These are phyloP conservation scores for Epinephelus cyanopodus DNA, from an alignment of 2,113 vertebrate species.

Conservation along the genomic window DNA sequence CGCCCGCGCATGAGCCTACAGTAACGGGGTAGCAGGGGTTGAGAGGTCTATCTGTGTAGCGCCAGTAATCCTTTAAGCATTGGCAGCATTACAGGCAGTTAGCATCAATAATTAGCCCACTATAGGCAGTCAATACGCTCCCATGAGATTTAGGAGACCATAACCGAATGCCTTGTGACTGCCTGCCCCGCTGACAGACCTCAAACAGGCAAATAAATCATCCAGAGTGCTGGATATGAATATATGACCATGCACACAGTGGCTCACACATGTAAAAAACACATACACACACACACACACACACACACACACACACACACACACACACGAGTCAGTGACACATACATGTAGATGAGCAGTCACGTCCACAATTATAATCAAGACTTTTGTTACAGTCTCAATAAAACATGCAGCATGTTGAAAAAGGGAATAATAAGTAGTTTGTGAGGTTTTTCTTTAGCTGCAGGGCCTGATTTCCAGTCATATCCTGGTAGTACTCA, in stretches of 20 bases:
- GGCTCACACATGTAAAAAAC: neutral
- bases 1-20: neutral
- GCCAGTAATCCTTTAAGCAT: conserved; percentile 60
- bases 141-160: conserved; percentile 77
- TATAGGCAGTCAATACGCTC: conserved; percentile 77
- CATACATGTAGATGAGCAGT: neutral
- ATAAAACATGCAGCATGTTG: neutral
- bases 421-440: neutral
- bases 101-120: conserved; percentile 82
- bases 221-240: conserved; percentile 18
- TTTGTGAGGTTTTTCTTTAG: neutral
- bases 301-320: neutral
- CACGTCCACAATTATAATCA: neutral
- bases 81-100: conserved; percentile 81
- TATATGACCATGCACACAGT: conserved; percentile 10
- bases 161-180: conserved; percentile 72
- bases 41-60: conserved; percentile 64
- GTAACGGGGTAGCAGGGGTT: conserved; percentile 40
- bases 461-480: neutral
- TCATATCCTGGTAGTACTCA: neutral
- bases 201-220: conserved; percentile 74
- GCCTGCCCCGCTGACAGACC: conserved; percentile 63
- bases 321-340: neutral
- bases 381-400: conserved; percentile 1
- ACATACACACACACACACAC: neutral